These are phyloP conservation scores for Epinephelus malabaricus DNA, from an alignment of 2,797 vertebrate species.

Conservation along the genomic window DNA sequence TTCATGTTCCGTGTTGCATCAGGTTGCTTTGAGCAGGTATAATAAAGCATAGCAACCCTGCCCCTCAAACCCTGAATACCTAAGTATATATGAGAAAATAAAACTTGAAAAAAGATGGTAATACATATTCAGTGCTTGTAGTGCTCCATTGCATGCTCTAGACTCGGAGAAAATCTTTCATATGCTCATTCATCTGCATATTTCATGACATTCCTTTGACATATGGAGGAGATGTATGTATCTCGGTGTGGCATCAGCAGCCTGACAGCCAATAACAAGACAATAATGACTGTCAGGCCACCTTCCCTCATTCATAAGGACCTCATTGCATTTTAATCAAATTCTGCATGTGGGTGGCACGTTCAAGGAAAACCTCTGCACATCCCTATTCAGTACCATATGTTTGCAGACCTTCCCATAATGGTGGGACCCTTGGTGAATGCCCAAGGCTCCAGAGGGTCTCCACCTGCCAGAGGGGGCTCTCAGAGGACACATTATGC, in stretches of 20 bases:
- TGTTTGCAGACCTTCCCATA: constrained; percentile 73
- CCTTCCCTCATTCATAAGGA: constrained; percentile 38
- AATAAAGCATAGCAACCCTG: constrained; percentile 19
- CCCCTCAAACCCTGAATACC: constrained; percentile 26
- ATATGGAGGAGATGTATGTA: constrained; percentile 17
- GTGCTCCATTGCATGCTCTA: constrained; percentile 4
- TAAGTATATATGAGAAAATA: constrained; percentile 19
- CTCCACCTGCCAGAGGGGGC: constrained; percentile 70
- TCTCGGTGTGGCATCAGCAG: constrained; percentile 41
- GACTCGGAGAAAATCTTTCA: constrained; percentile 7
- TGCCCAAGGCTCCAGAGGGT: constrained; percentile 33
- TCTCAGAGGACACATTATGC: constrained; percentile 78
- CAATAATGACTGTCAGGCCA: constrained; percentile 54
- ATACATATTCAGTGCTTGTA: constrained; percentile 31
- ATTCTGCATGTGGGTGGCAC: constrained; percentile 67
- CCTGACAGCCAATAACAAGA: constrained; percentile 60
- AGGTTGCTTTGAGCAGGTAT: constrained; percentile 21
- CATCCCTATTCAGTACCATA: constrained; percentile 76
- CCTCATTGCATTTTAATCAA: constrained; percentile 69
- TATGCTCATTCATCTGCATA: constrained; percentile 26
- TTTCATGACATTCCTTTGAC: constrained; percentile 32
- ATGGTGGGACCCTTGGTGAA: constrained; percentile 38
- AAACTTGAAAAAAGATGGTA: constrained; percentile 25
- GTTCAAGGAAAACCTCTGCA: constrained; percentile 70
- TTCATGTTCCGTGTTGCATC: constrained; percentile 27